Base-by-base conservation (phyloP, 2,888 invertebrate genomes). In the Cosmopolites sordidus region DNA sequence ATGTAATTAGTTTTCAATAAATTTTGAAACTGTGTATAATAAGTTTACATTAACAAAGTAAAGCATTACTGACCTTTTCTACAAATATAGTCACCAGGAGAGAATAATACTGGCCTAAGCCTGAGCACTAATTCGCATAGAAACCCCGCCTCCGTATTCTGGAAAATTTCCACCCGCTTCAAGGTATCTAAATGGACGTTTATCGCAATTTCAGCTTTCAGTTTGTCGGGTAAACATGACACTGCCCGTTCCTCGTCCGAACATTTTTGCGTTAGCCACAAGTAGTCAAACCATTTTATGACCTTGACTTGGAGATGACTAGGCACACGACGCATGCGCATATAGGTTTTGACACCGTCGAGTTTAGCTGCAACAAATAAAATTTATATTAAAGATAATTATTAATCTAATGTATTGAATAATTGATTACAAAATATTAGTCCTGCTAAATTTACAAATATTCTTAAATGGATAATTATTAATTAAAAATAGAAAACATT, bases 211-310 rank as follows among this genome's bases (percentile, higher is more conserved):
- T 98, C 98, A 56, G 97, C 97, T 78, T 97, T 97, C 68, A 97
- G 83, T 77, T 97, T 96, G 78, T 97, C 96, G 76, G 94, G 94
- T 70, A 95, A 83, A 79, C 92, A 94, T 70, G 92, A 91, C 66
- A 95, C 93, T 52, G 92, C 92, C 75, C 88, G 89, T 75, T 97
- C 96, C 75, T 98, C 97, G 74, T 97, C 95, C 16, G 95, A 94
- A 73, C 95, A 95, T 78, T 97, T 97, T 79, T 98, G 96, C 63
- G 95, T 95, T 69, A 96, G 85, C 97, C 98, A 98, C 69, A 97
- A 82, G 76, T 98, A 97, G 80, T 98, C 97, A 78, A 97, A 98
- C 97, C 97, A 98, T 76, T 95, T 94, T 77, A 98, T 97, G 64
- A 93, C 97, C 76, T 97, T 95, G 69, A 94, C 91, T 76, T 98